Evolutionary conservation across 53 echinoderm and acorn worm genomes (phyloP), one percentile per base, ranked within the genome.

Genomic region (Holothuria leucospilota): DNA sequence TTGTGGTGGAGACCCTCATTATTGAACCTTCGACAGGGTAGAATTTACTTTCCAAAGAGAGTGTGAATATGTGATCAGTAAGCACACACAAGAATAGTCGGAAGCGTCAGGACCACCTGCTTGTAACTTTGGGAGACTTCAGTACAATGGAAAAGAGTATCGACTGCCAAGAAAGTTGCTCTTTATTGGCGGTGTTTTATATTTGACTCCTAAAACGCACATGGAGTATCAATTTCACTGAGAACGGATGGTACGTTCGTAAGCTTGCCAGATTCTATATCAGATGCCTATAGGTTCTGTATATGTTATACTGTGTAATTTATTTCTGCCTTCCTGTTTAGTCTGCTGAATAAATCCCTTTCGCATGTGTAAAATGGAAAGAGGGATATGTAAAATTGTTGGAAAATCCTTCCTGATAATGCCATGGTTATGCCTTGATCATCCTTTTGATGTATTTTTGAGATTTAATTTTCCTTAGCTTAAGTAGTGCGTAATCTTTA

Each of bases 41-140:
- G 69, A 69, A 40, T n/a, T 69, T 40, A 69, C 69, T 18, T 69
- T 69, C 69, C 69, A 69, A 29, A 40, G 69, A 69, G 69, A 69
- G 39, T 69, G 69, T 69, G 69, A 69, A 29, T 69, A 69, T 40
- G 39, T 69, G 18, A 28, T 69, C 15, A 13, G 34, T 38, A 34
- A 69, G 30, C 69, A 69, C 25, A 69, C 69, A 38, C 5, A 10
- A n/a, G 39, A 20, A 10, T 40, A 69, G 14, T 34, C 69, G 30
- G 69, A 10, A 7, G 69, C 30, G 4, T 29, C 69, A 27, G 69
- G 69, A 16, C 30, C 39, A 13, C 69, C 10, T n/a, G 69, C 69
- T n/a, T 69, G 30, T 24, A 28, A 27, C 25, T 69, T 38, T 2
- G 15, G 30, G 25, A 69, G 25, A 29, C 39, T 69, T 18, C 34